A percentile compares a stretch with the other conserved stretches of the same genome.
These are phyloP conservation scores for Berghia stephanieae DNA, from an alignment of 1,140 invertebrate genomes.

Conservation along the genomic window DNA sequence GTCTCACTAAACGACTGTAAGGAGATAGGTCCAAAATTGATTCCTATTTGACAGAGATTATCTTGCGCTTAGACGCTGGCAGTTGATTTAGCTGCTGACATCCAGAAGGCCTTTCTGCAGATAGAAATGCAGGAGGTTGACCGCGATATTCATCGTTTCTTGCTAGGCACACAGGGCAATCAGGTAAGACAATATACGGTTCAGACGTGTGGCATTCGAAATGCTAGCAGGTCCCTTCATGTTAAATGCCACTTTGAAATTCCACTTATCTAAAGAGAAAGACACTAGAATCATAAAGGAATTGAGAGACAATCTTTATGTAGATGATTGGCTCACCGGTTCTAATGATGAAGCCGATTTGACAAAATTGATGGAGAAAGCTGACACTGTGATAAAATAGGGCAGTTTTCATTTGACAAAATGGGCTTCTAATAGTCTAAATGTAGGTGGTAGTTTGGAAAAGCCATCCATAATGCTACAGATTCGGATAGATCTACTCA, in stretches of 20 bases:
- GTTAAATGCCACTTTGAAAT: background rate
- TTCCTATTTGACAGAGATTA: background rate
- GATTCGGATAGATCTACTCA: too few relatives aligned
- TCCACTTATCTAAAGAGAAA: background rate
- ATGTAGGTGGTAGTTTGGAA: too few relatives aligned
- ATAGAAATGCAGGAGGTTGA: background rate
- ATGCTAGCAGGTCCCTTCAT: background rate
- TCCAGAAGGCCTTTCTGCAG: background rate
- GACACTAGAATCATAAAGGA: background rate
- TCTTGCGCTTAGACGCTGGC: background rate
- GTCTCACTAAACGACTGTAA: constrained; percentile 6
- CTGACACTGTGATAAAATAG: background rate
- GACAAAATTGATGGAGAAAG: background rate
- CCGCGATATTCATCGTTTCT: background rate
- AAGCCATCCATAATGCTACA: too few relatives aligned
- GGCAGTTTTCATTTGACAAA: constrained; percentile 1
- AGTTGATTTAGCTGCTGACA: constrained; percentile 5
- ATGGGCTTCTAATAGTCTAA: constrained; percentile 1
- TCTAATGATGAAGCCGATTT: background rate
- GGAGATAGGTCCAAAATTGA: constrained; percentile 10
- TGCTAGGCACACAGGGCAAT: too few relatives aligned
- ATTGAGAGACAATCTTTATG: constrained; percentile 2
- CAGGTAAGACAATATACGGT: too few relatives aligned
- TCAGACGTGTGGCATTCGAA: background rate
- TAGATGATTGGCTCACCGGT: constrained; percentile 8